A percentile compares a stretch with the other conserved stretches of the same genome.
Evolutionary conservation across 2,797 vertebrate genomes (phyloP).

Genomic region (Tamandua tetradactyla): DNA sequence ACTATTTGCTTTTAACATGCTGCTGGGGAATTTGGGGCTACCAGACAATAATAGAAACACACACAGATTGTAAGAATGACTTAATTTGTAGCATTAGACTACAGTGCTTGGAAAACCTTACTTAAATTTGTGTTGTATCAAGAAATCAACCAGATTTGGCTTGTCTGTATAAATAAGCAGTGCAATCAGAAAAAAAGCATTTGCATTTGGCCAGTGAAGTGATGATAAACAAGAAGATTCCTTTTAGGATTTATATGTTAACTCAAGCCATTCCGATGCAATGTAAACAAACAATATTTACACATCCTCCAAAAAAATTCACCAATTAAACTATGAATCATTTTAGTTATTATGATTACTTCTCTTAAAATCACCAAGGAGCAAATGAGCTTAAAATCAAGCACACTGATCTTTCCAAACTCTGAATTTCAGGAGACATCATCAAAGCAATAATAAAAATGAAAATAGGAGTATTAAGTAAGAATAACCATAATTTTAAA

Average conservation of each 20-base stretch:
- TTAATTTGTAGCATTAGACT: conserved; percentile 52
- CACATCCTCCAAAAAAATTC: conserved; percentile 1
- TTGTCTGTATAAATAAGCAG: conserved; percentile 22
- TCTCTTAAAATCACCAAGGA: neutral
- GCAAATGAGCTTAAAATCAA: neutral
- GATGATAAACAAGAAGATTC: conserved; percentile 24
- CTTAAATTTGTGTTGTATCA: conserved; percentile 33
- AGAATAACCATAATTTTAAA: neutral
- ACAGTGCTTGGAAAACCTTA: conserved; percentile 43
- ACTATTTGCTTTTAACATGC: neutral
- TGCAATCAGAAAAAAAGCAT: neutral
- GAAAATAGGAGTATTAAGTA: neutral
- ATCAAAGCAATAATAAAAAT: neutral
- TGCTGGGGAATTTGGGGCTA: conserved; percentile 4
- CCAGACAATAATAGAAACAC: conserved; percentile 42
- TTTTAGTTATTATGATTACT: neutral
- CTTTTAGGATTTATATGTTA: conserved; percentile 43
- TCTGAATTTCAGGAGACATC: neutral
- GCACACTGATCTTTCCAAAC: neutral
- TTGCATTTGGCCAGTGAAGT: neutral
- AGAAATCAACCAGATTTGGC: conserved; percentile 44
- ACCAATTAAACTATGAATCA: neutral
- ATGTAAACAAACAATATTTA: conserved; percentile 25
- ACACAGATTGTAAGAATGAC: conserved; percentile 46
- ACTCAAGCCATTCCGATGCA: neutral